Evolutionary conservation across 2,797 vertebrate genomes (phyloP).

Genomic region (Helicolenus hilgendorfi): DNA sequence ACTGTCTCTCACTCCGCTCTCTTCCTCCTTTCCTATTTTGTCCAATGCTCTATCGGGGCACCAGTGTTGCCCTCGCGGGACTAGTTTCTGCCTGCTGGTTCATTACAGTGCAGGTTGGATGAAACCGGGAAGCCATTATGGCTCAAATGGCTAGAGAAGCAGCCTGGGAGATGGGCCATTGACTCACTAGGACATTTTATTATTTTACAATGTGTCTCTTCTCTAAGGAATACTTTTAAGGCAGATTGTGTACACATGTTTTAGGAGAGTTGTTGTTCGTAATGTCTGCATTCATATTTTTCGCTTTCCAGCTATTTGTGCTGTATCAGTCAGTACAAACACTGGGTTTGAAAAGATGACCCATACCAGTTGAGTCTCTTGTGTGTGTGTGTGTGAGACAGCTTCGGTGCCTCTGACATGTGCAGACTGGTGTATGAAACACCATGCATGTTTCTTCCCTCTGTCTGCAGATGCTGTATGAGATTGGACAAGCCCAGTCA

Average conservation of each 20-base stretch:
- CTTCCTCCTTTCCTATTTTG: slow-evolving; percentile 31
- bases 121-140: slow-evolving; percentile 65
- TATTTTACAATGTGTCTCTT: slow-evolving; percentile 48
- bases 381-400: slow-evolving; percentile 2
- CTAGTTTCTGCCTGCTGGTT: slow-evolving; percentile 59
- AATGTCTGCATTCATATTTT: background rate
- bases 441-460: slow-evolving; percentile 61
- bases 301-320: background rate
- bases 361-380: background rate
- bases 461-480: slow-evolving; percentile 83
- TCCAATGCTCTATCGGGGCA: slow-evolving; percentile 40
- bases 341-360: background rate
- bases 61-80: slow-evolving; percentile 49
- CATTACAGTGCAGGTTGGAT: slow-evolving; percentile 53
- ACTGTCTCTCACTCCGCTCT: slow-evolving; percentile 22
- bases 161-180: slow-evolving; percentile 48
- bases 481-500: slow-evolving; percentile 86
- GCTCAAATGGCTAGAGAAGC: slow-evolving; percentile 51
- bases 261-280: background rate
- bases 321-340: background rate
- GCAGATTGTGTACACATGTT: slow-evolving; percentile 7
- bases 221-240: slow-evolving; percentile 36
- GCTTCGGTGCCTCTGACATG: slow-evolving; percentile 22
- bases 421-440: slow-evolving; percentile 62
- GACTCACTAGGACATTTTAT: slow-evolving; percentile 43